Evolutionary conservation across 2,113 vertebrate species (phyloP).

Genomic region (Lophius piscatorius): DNA sequence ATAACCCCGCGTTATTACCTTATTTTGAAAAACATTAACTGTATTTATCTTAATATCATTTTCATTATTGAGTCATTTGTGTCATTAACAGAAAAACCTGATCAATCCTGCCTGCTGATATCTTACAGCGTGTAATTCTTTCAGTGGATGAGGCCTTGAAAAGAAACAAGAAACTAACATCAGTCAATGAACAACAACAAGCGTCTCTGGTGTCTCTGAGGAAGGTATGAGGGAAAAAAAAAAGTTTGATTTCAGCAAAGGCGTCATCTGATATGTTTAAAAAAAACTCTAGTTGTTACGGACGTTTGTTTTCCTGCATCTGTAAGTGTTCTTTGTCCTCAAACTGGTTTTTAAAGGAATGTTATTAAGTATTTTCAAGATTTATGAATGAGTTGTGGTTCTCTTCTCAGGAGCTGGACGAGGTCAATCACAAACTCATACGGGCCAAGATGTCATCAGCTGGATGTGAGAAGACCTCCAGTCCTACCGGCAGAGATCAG

Average conservation of each 20-base stretch:
- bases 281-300: no score
- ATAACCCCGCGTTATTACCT: no score
- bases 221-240: constrained; percentile 76
- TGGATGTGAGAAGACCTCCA: constrained; percentile 76
- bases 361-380: no score
- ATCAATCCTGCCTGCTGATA: background rate
- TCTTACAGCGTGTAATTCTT: constrained; percentile 25
- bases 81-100: no score
- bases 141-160: constrained; percentile 89
- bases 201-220: constrained; percentile 83
- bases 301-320: no score
- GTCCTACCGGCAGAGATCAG: constrained; percentile 80
- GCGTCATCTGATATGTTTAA: no score
- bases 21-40: no score
- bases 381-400: background rate
- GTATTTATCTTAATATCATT: no score
- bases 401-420: constrained; percentile 85
- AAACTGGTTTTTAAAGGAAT: no score
- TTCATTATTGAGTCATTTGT: no score
- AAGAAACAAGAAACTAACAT: constrained; percentile 84
- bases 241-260: no score
- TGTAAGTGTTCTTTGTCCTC: no score
- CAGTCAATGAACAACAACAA: constrained; percentile 85
- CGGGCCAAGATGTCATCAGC: constrained; percentile 84
- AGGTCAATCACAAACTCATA: constrained; percentile 84